A percentile compares a stretch with the other conserved stretches of the same genome.
Conservation (phyloP, 2,888 invertebrate genomes). For the Aethes cnicana region DNA sequence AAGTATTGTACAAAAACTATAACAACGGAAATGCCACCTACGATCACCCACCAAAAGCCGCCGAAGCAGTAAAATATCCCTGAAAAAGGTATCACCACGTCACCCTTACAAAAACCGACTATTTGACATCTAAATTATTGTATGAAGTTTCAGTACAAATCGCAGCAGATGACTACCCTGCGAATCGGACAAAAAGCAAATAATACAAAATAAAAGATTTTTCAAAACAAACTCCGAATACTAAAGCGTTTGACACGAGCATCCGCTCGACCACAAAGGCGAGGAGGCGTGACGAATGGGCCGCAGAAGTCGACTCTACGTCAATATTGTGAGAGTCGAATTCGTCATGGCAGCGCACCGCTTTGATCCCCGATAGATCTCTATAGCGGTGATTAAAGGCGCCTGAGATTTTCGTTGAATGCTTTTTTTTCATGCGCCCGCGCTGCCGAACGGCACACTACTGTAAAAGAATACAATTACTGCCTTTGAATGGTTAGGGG, state of each 20-base stretch:
- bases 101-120: constrained; percentile 65
- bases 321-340: constrained; percentile 66
- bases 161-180: constrained; percentile 72
- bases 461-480: constrained; percentile 83
- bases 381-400: constrained; percentile 83
- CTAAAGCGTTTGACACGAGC: constrained; percentile 83
- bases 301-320: constrained; percentile 65
- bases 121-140: constrained; percentile 83
- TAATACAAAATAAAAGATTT: constrained; percentile 81
- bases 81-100: constrained; percentile 73
- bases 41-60: constrained; percentile 66
- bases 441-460: constrained; percentile 77
- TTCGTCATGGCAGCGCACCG: constrained; percentile 64
- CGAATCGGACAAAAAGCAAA: constrained; percentile 71
- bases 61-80: constrained; percentile 78
- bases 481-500: constrained; percentile 80
- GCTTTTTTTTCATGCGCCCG: constrained; percentile 68
- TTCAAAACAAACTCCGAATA: constrained; percentile 83
- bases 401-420: constrained; percentile 82
- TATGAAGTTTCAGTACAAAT: constrained; percentile 68
- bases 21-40: constrained; percentile 78
- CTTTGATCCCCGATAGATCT: constrained; percentile 81
- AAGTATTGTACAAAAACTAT: constrained; percentile 43
- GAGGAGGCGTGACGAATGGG: constrained; percentile 58
- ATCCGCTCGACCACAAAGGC: constrained; percentile 79